These are phyloP conservation scores for Ips nitidus DNA, from an alignment of 1,140 invertebrate genomes.

Conservation along the genomic window DNA sequence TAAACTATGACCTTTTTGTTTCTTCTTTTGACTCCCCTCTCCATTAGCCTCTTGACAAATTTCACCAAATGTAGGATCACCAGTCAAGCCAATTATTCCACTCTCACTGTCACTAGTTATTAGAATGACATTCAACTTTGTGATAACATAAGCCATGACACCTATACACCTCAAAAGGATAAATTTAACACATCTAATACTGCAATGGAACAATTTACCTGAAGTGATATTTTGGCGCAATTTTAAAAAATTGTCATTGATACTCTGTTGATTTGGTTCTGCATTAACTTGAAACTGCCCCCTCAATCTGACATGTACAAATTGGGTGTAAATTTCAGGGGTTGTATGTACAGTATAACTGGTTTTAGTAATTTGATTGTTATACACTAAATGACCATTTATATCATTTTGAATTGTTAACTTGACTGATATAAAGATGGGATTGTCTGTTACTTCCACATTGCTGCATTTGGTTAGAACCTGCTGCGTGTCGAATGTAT, in stretches of 20 bases:
- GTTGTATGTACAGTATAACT: conserved; percentile 52
- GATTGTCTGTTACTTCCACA: conserved; percentile 76
- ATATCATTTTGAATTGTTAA: conserved; percentile 55
- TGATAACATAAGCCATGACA: conserved; percentile 65
- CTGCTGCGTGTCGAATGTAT: conserved; percentile 32
- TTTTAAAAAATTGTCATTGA: conserved; percentile 58
- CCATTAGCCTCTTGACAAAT: conserved; percentile 54
- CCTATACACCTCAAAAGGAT: conserved; percentile 46
- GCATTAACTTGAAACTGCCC: conserved; percentile 54
- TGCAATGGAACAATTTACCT: conserved; percentile 30
- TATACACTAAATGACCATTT: conserved; percentile 66
- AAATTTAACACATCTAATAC: conserved; percentile 25
- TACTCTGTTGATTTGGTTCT: conserved; percentile 57
- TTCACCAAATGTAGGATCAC: conserved; percentile 60
- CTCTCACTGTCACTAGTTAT: conserved; percentile 59
- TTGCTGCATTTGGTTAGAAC: conserved; percentile 55
- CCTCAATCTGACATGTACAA: conserved; percentile 64
- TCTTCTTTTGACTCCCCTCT: conserved; percentile 53
- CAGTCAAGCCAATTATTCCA: conserved; percentile 56
- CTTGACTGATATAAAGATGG: conserved; percentile 65
- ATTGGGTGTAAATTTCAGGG: conserved; percentile 65
- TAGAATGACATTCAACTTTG: conserved; percentile 60
- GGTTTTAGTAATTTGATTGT: conserved; percentile 68
- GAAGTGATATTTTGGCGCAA: conserved; percentile 58
- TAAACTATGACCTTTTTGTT: conserved; percentile 50